These are phyloP conservation scores for Saccostrea cuccullata DNA, from an alignment of 1,140 invertebrate species.

Conservation along the genomic window DNA sequence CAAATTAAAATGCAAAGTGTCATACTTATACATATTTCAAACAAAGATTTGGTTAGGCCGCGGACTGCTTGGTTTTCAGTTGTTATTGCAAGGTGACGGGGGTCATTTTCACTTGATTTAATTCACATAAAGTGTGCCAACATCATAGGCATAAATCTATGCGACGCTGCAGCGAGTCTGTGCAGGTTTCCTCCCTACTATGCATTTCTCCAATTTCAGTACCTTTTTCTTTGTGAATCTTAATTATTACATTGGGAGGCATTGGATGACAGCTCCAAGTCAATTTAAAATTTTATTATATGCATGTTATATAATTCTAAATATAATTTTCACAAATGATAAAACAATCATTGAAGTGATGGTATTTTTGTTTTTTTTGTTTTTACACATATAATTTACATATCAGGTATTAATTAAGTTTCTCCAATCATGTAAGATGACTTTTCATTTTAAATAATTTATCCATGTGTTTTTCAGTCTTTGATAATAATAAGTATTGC, in stretches of 20 bases:
- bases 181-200: background rate
- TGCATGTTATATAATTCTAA: background rate
- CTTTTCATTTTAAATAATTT: background rate
- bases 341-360: background rate
- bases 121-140: slow-evolving; percentile 29
- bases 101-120: slow-evolving; percentile 28
- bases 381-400: background rate
- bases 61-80: background rate
- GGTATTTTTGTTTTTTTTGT: background rate
- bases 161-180: background rate
- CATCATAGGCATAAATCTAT: slow-evolving; percentile 10
- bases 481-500: too few relatives aligned
- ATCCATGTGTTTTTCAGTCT: too few relatives aligned
- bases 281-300: slow-evolving; percentile 30
- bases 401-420: background rate
- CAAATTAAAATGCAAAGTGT: slow-evolving; percentile 17
- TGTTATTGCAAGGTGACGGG: background rate
- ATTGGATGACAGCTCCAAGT: background rate
- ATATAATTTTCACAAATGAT: background rate
- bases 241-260: slow-evolving; percentile 6
- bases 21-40: background rate
- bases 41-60: background rate
- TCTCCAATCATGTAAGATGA: background rate
- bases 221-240: slow-evolving; percentile 1
- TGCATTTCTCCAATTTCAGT: slow-evolving; percentile 6